Conservation (phyloP, 2,797 vertebrate species). For the Syndactyla subalaris region DNA sequence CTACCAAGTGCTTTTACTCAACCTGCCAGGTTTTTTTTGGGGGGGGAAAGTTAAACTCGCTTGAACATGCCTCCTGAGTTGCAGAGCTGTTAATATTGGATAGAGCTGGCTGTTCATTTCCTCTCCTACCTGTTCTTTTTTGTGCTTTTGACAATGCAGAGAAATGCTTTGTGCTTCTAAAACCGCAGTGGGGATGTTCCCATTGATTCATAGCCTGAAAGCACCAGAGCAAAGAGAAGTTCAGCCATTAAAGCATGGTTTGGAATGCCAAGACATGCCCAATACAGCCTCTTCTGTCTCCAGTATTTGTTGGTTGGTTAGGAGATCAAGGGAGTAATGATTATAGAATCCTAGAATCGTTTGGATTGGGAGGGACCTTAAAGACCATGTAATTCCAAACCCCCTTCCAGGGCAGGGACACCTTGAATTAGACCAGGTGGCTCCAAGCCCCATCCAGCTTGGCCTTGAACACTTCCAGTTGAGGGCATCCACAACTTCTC, state of each 20-base stretch:
- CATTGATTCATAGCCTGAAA: background rate
- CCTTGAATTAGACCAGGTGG: fast-evolving
- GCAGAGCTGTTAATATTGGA: conserved; percentile 4
- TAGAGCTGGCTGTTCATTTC: background rate
- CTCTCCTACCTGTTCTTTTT: background rate
- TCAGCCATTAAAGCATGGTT: background rate
- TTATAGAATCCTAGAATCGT: background rate
- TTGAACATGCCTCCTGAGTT: background rate
- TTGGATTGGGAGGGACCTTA: background rate
- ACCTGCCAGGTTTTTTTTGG: background rate
- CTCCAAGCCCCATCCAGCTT: fast-evolving
- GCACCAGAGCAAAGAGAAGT: background rate
- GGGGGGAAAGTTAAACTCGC: background rate
- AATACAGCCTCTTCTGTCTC: background rate
- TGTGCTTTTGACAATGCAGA: background rate
- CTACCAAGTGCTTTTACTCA: conserved; percentile 9
- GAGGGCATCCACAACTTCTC: background rate
- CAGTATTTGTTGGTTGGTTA: background rate
- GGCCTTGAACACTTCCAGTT: background rate
- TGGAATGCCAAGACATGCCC: background rate
- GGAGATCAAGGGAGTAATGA: background rate
- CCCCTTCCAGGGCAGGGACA: background rate
- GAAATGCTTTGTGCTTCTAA: background rate
- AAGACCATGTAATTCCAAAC: background rate
- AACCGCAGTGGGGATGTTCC: background rate